A percentile compares a stretch with the other conserved stretches of the same genome.
Evolutionary conservation across 2,797 vertebrate species (phyloP).

Genomic region (Orestias chungarensis): DNA sequence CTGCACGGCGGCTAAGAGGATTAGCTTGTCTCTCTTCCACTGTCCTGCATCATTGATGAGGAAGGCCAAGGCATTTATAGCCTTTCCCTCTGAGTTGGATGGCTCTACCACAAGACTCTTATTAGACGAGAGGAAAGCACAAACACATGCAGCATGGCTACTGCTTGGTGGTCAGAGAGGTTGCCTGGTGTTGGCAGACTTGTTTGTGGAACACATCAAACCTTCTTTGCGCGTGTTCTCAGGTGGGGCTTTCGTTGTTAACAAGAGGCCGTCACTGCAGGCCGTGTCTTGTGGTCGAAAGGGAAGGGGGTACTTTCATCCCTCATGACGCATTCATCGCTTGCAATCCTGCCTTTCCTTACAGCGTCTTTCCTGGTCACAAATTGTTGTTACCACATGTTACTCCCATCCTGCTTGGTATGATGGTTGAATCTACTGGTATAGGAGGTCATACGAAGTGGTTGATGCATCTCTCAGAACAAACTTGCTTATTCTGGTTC

Average conservation of each 20-base stretch:
- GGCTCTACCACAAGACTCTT: constrained; percentile 47
- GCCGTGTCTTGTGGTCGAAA: constrained; percentile 38
- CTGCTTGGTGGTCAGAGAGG: constrained; percentile 52
- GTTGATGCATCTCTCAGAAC: not conserved
- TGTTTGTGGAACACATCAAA: constrained; percentile 59
- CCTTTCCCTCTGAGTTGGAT: constrained; percentile 56
- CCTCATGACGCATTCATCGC: constrained; percentile 61
- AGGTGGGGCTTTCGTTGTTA: constrained; percentile 36
- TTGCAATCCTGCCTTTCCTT: constrained; percentile 10
- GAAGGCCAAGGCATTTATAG: constrained; percentile 73
- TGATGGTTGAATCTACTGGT: constrained; percentile 1
- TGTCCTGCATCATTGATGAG: constrained; percentile 79
- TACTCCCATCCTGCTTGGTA: constrained; percentile 19
- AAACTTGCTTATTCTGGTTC: not conserved
- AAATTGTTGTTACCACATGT: constrained; percentile 10
- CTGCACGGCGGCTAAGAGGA: constrained; percentile 70
- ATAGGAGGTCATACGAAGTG: not conserved
- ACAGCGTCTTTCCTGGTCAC: not conserved
- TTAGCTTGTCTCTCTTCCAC: constrained; percentile 77
- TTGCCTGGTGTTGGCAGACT: constrained; percentile 53
- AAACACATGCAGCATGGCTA: constrained; percentile 32
- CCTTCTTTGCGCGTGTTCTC: constrained; percentile 49
- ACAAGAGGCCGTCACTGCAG: constrained; percentile 40
- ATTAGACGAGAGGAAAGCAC: constrained; percentile 40
- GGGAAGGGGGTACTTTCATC: constrained; percentile 32